Conservation (phyloP, 2,113 vertebrate genomes). For the Limnothrissa miodon region DNA sequence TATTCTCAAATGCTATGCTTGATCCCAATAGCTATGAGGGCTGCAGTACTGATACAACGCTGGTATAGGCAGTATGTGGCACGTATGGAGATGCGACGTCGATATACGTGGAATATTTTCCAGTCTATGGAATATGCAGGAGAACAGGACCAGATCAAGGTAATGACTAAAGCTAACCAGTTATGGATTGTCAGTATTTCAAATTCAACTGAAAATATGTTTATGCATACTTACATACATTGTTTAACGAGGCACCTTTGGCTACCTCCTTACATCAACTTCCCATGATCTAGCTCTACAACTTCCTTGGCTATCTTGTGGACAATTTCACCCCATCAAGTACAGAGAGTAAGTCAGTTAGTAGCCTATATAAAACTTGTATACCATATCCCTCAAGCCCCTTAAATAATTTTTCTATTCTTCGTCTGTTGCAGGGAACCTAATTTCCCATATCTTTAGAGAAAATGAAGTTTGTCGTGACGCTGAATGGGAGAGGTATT, state of each 20-base stretch:
- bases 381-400: neutral
- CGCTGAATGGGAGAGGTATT: constrained; percentile 73
- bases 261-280: neutral
- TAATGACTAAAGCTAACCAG: constrained; percentile 46
- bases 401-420: neutral
- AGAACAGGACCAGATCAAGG: constrained; percentile 92
- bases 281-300: constrained; percentile 76
- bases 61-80: constrained; percentile 87
- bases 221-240: neutral
- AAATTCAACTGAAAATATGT: neutral
- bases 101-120: constrained; percentile 93
- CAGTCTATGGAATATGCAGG: constrained; percentile 92
- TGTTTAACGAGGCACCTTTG: neutral
- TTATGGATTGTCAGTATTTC: constrained; percentile 56
- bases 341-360: constrained; percentile 79
- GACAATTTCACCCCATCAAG: constrained; percentile 84
- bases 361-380: neutral
- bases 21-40: constrained; percentile 77
- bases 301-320: constrained; percentile 92
- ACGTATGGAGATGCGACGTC: constrained; percentile 84
- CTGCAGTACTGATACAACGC: constrained; percentile 83
- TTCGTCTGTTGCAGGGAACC: constrained; percentile 72
- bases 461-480: constrained; percentile 76
- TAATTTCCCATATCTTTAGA: constrained; percentile 85
- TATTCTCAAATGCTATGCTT: neutral